Evolutionary conservation across 1,140 invertebrate genomes (phyloP).

Genomic region (Hyles euphorbiae): DNA sequence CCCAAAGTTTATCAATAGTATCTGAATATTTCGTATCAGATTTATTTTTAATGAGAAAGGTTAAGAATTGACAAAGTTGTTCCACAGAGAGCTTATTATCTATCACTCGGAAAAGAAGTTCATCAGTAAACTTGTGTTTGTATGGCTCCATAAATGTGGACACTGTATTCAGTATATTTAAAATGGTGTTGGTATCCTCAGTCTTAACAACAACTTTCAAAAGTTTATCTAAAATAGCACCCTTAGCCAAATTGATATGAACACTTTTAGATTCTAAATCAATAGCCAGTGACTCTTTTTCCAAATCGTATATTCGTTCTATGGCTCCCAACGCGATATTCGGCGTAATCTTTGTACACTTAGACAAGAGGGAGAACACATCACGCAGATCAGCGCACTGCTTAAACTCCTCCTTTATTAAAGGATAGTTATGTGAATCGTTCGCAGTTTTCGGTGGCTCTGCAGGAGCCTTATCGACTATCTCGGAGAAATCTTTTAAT

Average conservation of each 20-base stretch:
- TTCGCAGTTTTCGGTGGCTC: constrained; percentile 22
- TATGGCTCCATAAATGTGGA: constrained; percentile 67
- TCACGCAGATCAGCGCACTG: constrained; percentile 62
- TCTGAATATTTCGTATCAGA: constrained; percentile 67
- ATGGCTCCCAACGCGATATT: constrained; percentile 70
- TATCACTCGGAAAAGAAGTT: constrained; percentile 77
- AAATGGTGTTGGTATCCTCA: constrained; percentile 65
- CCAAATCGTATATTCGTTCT: constrained; percentile 64
- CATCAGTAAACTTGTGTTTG: constrained; percentile 77
- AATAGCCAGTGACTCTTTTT: constrained; percentile 41
- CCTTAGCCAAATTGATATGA: constrained; percentile 61
- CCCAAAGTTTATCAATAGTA: constrained; percentile 81
- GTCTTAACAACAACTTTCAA: constrained; percentile 64
- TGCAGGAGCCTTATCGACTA: constrained; percentile 24
- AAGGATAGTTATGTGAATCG: constrained; percentile 51
- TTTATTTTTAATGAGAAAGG: constrained; percentile 63
- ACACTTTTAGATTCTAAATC: constrained; percentile 32
- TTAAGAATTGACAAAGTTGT: constrained; percentile 78
- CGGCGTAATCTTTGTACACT: constrained; percentile 70
- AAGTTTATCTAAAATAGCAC: constrained; percentile 65
- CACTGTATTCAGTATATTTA: constrained; percentile 60
- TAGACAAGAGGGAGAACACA: constrained; percentile 64
- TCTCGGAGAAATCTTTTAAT: constrained; percentile 58
- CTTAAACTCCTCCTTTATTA: constrained; percentile 68
- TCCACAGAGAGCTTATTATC: constrained; percentile 78